A percentile compares a stretch with the other conserved stretches of the same genome.
Evolutionary conservation across 2,113 vertebrate genomes (phyloP).

Genomic region (Dicentrarchus labrax): DNA sequence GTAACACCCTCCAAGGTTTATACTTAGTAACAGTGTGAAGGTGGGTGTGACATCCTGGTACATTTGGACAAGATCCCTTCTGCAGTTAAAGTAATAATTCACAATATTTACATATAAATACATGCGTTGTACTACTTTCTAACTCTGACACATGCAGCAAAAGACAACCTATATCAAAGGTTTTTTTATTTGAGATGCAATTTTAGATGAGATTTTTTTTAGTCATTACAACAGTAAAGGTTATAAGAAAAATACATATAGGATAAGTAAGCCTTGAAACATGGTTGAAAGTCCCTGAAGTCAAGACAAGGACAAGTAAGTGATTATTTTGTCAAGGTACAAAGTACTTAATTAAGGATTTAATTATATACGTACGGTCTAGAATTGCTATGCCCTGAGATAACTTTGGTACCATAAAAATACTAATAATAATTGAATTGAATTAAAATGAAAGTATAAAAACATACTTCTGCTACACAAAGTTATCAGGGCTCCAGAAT

Average conservation of each 20-base stretch:
- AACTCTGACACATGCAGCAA: not conserved
- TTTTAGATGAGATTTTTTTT: not conserved
- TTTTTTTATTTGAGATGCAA: not conserved
- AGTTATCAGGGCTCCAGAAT: too few relatives aligned
- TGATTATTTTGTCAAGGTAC: not conserved
- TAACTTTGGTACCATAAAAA: too few relatives aligned
- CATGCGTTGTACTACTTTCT: not conserved
- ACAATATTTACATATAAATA: constrained; percentile 7
- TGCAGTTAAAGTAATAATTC: constrained; percentile 6
- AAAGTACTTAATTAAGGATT: not conserved
- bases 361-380: too few relatives aligned
- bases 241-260: not conserved
- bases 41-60: constrained; percentile 26
- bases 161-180: not conserved
- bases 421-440: too few relatives aligned
- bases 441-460: too few relatives aligned
- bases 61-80: constrained; percentile 7
- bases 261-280: not conserved
- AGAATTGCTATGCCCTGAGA: too few relatives aligned
- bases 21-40: constrained; percentile 1
- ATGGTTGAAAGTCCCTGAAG: too few relatives aligned
- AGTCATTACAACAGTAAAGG: not conserved
- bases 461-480: too few relatives aligned
- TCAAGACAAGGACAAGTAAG: too few relatives aligned
- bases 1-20: not conserved